Percentiles rank a stretch among this genome's conserved stretches.
phyloP scores from a whole-genome alignment of 2,888 invertebrate species.

The Neria commutata region DNA sequence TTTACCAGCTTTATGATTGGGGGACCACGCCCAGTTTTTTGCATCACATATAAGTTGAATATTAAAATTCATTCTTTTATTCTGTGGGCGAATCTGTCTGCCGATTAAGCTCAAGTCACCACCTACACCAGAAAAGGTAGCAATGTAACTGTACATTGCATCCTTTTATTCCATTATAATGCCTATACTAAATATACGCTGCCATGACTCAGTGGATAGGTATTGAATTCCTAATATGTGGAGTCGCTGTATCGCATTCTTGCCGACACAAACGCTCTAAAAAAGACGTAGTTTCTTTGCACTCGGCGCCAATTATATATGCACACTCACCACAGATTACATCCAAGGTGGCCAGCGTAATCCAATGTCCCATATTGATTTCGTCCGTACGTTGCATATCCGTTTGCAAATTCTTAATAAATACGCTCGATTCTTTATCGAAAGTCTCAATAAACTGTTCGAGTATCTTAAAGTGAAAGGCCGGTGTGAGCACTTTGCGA shows the following conservation, averaged over 20 bases:
- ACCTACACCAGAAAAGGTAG: no score
- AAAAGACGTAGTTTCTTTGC: not conserved
- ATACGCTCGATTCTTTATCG: conserved; percentile 66
- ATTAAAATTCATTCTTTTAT: no score
- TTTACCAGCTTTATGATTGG: no score
- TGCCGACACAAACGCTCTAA: not conserved
- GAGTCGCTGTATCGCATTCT: not conserved
- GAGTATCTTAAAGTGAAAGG: conserved; percentile 78
- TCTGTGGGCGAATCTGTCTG: no score
- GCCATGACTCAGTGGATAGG: no score
- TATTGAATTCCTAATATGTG: no score
- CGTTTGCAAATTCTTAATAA: conserved; percentile 55
- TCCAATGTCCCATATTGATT: conserved; percentile 65
- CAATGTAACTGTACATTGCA: no score
- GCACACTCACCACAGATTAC: conserved; percentile 60
- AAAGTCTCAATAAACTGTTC: conserved; percentile 73
- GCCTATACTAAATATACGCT: no score
- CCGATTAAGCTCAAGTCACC: no score
- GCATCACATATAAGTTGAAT: no score
- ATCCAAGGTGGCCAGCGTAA: conserved; percentile 54
- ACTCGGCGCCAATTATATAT: not conserved
- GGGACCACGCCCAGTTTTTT: no score
- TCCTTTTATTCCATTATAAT: no score
- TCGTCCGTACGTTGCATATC: conserved; percentile 63
- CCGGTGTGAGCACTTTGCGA: conserved; percentile 74